Conservation (phyloP, 1,140 invertebrate genomes). For the Cyclargus thomasi region DNA sequence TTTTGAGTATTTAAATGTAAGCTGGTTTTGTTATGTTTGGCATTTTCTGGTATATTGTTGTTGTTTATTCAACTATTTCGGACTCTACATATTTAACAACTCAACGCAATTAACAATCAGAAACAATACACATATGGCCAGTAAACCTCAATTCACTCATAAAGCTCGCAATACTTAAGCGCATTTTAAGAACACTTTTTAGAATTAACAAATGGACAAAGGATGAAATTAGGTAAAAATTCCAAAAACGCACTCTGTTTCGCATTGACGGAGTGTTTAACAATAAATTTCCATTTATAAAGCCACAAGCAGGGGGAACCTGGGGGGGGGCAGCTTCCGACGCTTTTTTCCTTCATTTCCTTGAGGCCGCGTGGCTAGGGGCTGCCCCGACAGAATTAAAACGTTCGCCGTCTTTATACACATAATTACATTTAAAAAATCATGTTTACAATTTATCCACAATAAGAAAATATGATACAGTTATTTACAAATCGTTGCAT, state of each 20-base stretch:
- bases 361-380: slow-evolving; percentile 54
- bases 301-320: slow-evolving; percentile 52
- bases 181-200: neutral
- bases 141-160: too few relatives aligned
- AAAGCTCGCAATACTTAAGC: too few relatives aligned
- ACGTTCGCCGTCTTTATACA: slow-evolving; percentile 52
- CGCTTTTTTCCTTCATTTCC: slow-evolving; percentile 73
- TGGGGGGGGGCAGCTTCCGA: slow-evolving; percentile 51
- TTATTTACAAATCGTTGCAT: too few relatives aligned
- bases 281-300: slow-evolving; percentile 75
- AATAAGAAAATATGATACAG: neutral
- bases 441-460: slow-evolving; percentile 13
- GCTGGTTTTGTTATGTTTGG: too few relatives aligned
- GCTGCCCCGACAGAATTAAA: slow-evolving; percentile 57
- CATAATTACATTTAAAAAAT: slow-evolving; percentile 40
- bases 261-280: slow-evolving; percentile 70
- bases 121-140: too few relatives aligned
- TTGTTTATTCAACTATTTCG: too few relatives aligned
- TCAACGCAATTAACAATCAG: too few relatives aligned
- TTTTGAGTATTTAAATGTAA: neutral
- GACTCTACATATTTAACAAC: too few relatives aligned
- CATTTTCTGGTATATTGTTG: too few relatives aligned
- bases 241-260: slow-evolving; percentile 39
- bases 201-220: slow-evolving; percentile 28
- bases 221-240: slow-evolving; percentile 50